phyloP scores from a whole-genome alignment of 2,888 invertebrate species.

The Drosophila mimetica region DNA sequence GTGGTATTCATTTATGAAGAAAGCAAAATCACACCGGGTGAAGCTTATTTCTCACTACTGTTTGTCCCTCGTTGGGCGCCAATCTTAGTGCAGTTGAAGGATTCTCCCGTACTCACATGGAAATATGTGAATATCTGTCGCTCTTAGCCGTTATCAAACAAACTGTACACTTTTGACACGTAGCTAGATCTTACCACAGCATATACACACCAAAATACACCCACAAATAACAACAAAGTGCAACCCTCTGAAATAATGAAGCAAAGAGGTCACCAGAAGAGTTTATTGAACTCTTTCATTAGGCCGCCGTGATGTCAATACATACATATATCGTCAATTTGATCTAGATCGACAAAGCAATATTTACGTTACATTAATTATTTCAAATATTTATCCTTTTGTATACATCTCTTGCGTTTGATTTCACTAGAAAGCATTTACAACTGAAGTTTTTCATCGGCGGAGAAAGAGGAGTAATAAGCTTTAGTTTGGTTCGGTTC shows the following conservation, averaged over 20 bases:
- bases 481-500: constrained; percentile 10
- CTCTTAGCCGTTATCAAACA: not conserved
- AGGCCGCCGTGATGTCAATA: not conserved
- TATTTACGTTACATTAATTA: constrained; percentile 9
- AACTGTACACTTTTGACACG: not conserved
- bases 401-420: constrained; percentile 19
- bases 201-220: not conserved
- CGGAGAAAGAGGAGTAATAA: constrained; percentile 4
- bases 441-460: constrained; percentile 3
- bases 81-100: not conserved
- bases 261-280: not conserved
- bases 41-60: too few species aligned
- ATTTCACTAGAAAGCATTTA: constrained; percentile 28
- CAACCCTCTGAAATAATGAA: not conserved
- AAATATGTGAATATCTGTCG: not conserved
- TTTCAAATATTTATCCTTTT: constrained; percentile 24
- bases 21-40: not conserved
- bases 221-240: constrained; percentile 2
- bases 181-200: constrained; percentile 3
- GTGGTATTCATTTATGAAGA: not conserved
- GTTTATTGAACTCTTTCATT: not conserved
- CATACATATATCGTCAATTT: constrained; percentile 12
- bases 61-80: constrained; percentile 1
- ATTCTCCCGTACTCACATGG: not conserved
- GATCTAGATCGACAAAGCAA: constrained; percentile 9